These are phyloP conservation scores for Aphodius granarius DNA, from an alignment of 2,888 invertebrate species.

Conservation along the genomic window DNA sequence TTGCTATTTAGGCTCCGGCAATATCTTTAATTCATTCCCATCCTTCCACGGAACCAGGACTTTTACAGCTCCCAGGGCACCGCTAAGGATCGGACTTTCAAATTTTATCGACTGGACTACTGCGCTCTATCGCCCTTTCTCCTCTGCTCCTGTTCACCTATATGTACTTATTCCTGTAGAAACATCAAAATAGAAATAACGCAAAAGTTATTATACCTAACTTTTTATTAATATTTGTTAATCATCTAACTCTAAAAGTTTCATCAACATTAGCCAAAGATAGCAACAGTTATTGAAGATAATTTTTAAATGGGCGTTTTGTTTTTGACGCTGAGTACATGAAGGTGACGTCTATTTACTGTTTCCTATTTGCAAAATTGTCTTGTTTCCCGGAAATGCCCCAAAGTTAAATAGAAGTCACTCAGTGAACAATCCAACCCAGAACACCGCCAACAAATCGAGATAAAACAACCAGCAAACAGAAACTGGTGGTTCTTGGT, in stretches of 20 bases:
- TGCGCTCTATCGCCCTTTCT: background rate
- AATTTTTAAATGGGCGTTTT: too few species aligned
- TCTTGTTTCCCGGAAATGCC: background rate
- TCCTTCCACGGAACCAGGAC: background rate
- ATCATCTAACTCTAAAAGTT: too few species aligned
- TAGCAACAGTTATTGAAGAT: too few species aligned
- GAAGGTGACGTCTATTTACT: too few species aligned
- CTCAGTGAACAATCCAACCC: background rate
- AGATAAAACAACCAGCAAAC: background rate
- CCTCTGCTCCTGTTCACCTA: too few species aligned
- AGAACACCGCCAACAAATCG: background rate
- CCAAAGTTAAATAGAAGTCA: background rate
- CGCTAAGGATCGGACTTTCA: slow-evolving; percentile 12
- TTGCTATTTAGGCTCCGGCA: slow-evolving; percentile 1
- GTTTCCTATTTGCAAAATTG: background rate
- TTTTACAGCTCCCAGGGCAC: slow-evolving; percentile 8
- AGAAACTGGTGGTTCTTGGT: background rate
- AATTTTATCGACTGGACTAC: slow-evolving; percentile 17
- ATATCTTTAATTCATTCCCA: slow-evolving; percentile 16
- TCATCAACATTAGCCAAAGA: too few species aligned
- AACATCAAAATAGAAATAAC: too few species aligned
- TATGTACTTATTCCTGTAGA: too few species aligned
- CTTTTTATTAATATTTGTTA: too few species aligned
- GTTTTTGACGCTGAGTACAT: too few species aligned
- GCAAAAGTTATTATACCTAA: too few species aligned